These are phyloP conservation scores for Trypoxylus dichotomus DNA, from an alignment of 1,140 invertebrate species.

Conservation along the genomic window DNA sequence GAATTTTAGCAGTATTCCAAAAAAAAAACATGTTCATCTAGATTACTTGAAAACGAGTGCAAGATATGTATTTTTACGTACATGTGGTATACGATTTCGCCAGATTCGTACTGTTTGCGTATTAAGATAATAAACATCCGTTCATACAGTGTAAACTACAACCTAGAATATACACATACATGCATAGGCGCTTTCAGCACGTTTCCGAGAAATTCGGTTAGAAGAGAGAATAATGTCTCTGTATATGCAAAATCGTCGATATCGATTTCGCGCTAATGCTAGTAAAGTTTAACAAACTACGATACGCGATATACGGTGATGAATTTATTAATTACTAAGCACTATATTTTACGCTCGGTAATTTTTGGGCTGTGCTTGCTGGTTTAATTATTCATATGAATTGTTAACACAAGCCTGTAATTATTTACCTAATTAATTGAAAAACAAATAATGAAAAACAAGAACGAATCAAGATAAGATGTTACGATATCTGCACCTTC, in stretches of 20 bases:
- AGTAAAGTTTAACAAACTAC: neutral
- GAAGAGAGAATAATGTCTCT: neutral
- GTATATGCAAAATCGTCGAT: neutral
- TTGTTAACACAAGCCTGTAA: neutral
- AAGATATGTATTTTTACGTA: neutral
- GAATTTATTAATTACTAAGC: neutral
- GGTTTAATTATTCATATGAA: neutral
- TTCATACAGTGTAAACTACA: neutral
- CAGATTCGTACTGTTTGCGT: neutral
- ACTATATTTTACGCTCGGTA: neutral
- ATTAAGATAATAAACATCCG: conserved; percentile 3
- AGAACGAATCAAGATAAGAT: neutral
- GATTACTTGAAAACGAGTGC: neutral
- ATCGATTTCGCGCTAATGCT: neutral
- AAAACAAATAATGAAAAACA: neutral
- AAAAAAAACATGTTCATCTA: too few relatives aligned
- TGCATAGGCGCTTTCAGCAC: neutral
- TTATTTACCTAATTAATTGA: neutral
- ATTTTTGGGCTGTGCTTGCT: neutral
- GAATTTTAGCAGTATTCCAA: too few relatives aligned
- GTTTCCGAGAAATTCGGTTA: neutral
- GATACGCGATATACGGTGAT: neutral
- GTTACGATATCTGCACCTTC: neutral
- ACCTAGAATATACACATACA: neutral
- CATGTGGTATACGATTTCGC: neutral